Evolutionary conservation across 2,888 invertebrate genomes (phyloP).

Genomic region (Ramazzottius varieornatus): DNA sequence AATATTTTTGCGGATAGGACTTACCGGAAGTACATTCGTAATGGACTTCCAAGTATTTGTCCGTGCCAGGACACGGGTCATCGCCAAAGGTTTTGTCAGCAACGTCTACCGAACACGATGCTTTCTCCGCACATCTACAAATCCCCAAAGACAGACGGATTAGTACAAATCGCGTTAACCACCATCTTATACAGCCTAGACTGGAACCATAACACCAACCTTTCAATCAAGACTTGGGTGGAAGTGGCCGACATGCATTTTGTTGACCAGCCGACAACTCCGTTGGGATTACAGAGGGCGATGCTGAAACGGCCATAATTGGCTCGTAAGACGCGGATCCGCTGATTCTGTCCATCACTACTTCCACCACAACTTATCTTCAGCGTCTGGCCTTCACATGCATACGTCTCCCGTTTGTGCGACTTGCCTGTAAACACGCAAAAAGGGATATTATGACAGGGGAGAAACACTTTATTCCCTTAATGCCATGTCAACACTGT

Average conservation of each 20-base stretch:
- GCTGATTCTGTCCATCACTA: not conserved
- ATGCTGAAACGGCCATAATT: not conserved
- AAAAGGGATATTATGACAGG: not conserved
- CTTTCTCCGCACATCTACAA: not conserved
- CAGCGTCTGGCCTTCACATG: not conserved
- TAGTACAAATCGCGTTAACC: no score
- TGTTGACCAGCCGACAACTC: not conserved
- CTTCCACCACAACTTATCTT: not conserved
- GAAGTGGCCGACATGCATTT: not conserved
- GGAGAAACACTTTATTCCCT: no score
- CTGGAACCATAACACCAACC: not conserved
- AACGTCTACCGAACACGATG: not conserved
- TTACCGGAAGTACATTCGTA: constrained; percentile 2
- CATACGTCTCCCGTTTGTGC: not conserved
- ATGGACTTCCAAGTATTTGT: constrained; percentile 3
- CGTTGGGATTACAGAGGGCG: not conserved
- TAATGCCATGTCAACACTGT: no score
- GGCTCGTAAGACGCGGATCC: not conserved
- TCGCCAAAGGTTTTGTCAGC: not conserved
- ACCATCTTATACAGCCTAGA: no score
- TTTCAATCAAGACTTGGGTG: not conserved
- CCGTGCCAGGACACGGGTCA: not conserved
- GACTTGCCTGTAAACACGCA: not conserved
- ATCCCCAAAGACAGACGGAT: not conserved
- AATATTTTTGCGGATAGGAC: no score